Base-by-base conservation (phyloP, 1,140 invertebrate genomes). In the Coenobita brevimanus region DNA sequence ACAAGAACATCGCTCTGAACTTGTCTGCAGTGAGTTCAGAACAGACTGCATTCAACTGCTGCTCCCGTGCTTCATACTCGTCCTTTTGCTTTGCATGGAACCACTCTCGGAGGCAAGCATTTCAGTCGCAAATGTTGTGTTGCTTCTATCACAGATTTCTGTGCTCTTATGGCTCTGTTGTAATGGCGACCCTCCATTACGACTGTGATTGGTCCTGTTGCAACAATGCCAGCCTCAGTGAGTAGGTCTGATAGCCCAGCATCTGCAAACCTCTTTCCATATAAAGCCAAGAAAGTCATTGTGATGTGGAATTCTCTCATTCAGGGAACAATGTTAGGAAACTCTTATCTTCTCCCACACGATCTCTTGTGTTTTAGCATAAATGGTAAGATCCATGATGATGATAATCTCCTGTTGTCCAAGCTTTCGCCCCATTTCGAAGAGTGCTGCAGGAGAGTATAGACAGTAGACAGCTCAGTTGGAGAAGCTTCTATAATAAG, bases 101-200 rank as follows among this genome's bases (percentile, higher is more conserved):
- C 43, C 76, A 46, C 27, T 79, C 76, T 13, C 36, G 43, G 41
- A 79, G n/a, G n/a, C n/a, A 79, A n/a, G 76, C 2, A 13, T 27
- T 79, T 43, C 38, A 79, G 36, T 79, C 41, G 43, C 27, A 79
- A 46, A 3, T n/a, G 76, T 46, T 79, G 76, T 8, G 54, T 13
- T 21, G 76, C 76, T 79, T 79, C 76, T 33, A 79, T 79, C 10
- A 79, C 13, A 43, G 54, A 3, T 24, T 79, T 79, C 38, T 79
- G 76, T 79, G 76, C 76, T 41, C 46, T 38, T 46, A 43, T 79
- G 27, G 43, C 76, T 3, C 38, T n/a, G n/a, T n/a, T 79, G 10
- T 79, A 46, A 6, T 46, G 76, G 36, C 76, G 36, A 41, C 41
- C 76, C 54, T 46, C 41, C 24, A 79, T 3, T 50, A 43, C 76